These are phyloP conservation scores for Lethrus apterus DNA, from an alignment of 1,140 invertebrate species.

Conservation along the genomic window DNA sequence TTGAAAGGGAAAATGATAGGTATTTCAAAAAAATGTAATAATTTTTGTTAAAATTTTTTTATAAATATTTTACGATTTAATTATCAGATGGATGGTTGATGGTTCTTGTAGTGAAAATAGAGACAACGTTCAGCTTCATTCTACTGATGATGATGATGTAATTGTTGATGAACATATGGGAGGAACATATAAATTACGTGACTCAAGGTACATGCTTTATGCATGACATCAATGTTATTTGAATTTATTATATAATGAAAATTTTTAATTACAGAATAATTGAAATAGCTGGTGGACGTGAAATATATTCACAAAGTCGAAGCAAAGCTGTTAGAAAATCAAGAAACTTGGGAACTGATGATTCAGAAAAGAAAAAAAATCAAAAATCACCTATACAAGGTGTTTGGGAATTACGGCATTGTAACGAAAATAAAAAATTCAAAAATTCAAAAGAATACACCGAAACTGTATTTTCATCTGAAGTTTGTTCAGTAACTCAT, in stretches of 20 bases:
- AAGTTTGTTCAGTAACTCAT: conserved; percentile 50
- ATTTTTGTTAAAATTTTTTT: conserved; percentile 10
- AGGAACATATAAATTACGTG: conserved; percentile 42
- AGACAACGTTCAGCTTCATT: conserved; percentile 35
- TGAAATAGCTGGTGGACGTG: conserved; percentile 79
- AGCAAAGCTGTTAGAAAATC: conserved; percentile 69
- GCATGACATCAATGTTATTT: background rate
- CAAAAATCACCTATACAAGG: conserved; percentile 53
- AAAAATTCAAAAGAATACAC: conserved; percentile 50
- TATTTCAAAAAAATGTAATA: conserved; percentile 19
- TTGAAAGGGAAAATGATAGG: conserved; percentile 43
- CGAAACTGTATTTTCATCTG: conserved; percentile 56
- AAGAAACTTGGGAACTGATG: conserved; percentile 46
- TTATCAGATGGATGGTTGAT: conserved; percentile 37
- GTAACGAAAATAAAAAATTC: conserved; percentile 47
- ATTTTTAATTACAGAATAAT: conserved; percentile 59
- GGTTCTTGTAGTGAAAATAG: conserved; percentile 36
- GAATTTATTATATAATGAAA: background rate
- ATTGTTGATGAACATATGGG: conserved; percentile 38
- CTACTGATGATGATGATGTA: conserved; percentile 38
- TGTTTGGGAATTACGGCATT: conserved; percentile 56
- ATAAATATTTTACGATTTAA: background rate
- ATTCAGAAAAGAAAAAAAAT: conserved; percentile 48
- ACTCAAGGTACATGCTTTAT: conserved; percentile 37
- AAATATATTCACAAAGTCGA: conserved; percentile 76